phyloP scores from a whole-genome alignment of 2,797 vertebrate genomes.

The Hoplostethus mediterraneus region DNA sequence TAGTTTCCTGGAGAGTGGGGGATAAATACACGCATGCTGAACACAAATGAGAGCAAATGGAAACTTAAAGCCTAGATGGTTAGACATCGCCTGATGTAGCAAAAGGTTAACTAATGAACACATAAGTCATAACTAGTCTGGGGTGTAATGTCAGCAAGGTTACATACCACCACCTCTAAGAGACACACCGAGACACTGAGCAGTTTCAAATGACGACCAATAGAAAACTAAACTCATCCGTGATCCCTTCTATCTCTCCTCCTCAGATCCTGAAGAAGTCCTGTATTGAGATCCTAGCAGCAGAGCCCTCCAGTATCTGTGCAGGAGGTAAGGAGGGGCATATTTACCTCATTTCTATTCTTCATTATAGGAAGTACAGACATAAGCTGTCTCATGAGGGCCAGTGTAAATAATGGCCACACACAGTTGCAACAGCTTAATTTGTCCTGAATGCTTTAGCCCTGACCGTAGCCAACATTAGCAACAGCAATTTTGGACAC shows the following conservation, averaged over 20 bases:
- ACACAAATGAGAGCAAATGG: conserved; percentile 12
- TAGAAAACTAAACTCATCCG: neutral
- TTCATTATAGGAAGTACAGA: conserved; percentile 1
- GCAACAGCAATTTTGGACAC: conserved; percentile 4
- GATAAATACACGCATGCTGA: conserved; percentile 11
- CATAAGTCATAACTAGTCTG: neutral
- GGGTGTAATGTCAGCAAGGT: neutral
- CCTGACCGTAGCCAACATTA: neutral
- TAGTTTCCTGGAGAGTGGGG: conserved; percentile 52
- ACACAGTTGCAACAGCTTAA: conserved; percentile 13
- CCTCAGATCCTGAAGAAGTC: conserved; percentile 96
- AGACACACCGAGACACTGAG: neutral
- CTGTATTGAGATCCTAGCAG: conserved; percentile 97
- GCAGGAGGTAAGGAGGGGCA: conserved; percentile 90
- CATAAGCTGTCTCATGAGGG: neutral
- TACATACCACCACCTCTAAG: neutral
- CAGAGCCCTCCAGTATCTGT: conserved; percentile 97
- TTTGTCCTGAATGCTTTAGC: conserved; percentile 1
- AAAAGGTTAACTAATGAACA: neutral
- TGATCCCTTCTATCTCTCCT: conserved; percentile 47
- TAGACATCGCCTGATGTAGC: neutral
- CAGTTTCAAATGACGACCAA: conserved; percentile 4
- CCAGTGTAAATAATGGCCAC: conserved; percentile 1
- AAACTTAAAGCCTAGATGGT: conserved; percentile 2
- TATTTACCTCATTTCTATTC: neutral